phyloP scores from a whole-genome alignment of 2,113 vertebrate species.

The Nanorana parkeri region DNA sequence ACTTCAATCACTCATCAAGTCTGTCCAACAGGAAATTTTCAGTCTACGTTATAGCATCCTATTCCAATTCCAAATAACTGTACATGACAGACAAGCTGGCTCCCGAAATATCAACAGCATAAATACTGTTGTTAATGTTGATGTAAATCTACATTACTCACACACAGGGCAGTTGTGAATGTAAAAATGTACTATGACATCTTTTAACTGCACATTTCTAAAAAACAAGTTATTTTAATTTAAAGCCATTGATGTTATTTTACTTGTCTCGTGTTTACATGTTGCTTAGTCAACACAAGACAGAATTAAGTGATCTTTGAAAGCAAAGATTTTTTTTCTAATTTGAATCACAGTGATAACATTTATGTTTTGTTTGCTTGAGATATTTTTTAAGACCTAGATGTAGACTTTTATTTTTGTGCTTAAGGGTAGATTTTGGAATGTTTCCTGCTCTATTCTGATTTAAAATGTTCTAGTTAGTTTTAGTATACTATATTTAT shows the following conservation, averaged over 20 bases:
- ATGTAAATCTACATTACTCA: constrained; percentile 26
- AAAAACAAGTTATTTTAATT: constrained; percentile 26
- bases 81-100: constrained; percentile 49
- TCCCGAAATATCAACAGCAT: constrained; percentile 41
- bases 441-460: not conserved
- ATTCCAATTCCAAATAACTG: constrained; percentile 50
- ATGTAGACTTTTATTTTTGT: not conserved
- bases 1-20: constrained; percentile 39
- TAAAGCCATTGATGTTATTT: constrained; percentile 1
- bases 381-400: not conserved
- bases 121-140: not conserved
- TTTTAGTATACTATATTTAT: too few species aligned
- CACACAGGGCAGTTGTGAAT: constrained; percentile 21
- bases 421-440: not conserved
- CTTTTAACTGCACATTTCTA: constrained; percentile 18
- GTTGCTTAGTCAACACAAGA: constrained; percentile 4
- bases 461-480: too few species aligned
- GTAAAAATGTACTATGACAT: not conserved
- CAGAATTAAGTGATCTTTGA: not conserved
- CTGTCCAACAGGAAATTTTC: constrained; percentile 46
- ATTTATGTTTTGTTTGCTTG: not conserved
- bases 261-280: not conserved
- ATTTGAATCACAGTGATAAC: not conserved
- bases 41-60: constrained; percentile 34
- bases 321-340: not conserved